A percentile compares a stretch with the other conserved stretches of the same genome.
These are phyloP conservation scores for Oreochromis spilurus DNA, from an alignment of 2,113 vertebrate species.

Conservation along the genomic window DNA sequence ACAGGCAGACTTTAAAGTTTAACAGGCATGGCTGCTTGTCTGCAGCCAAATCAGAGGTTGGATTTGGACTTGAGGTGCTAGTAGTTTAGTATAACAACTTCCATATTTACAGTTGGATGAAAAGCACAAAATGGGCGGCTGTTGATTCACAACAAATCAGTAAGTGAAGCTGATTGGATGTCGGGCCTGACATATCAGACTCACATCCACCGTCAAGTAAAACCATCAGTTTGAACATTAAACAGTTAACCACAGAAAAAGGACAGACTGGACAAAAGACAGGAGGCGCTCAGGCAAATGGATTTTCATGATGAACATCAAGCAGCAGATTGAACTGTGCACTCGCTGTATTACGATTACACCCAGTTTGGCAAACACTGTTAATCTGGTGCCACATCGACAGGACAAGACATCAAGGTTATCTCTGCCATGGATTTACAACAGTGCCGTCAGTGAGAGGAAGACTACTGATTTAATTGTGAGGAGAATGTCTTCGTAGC, in stretches of 20 bases:
- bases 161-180: neutral
- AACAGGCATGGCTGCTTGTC: neutral
- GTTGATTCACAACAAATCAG: neutral
- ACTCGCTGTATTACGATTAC: conserved; percentile 30
- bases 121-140: neutral
- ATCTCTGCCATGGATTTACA: neutral
- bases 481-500: conserved; percentile 65
- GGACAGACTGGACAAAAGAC: neutral
- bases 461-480: neutral
- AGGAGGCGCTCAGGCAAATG: conserved; percentile 29
- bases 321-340: conserved; percentile 58
- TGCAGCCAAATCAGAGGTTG: neutral
- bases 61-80: neutral
- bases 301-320: conserved; percentile 65
- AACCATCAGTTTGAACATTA: neutral
- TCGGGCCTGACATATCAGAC: neutral
- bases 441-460: neutral
- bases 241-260: neutral
- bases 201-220: neutral
- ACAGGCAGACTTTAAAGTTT: neutral
- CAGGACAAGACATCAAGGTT: neutral
- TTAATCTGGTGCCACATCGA: neutral
- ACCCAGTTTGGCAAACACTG: neutral
- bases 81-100: neutral
- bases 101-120: neutral